Evolutionary conservation across 2,888 invertebrate genomes (phyloP).

Genomic region (Steinernema scapterisci): DNA sequence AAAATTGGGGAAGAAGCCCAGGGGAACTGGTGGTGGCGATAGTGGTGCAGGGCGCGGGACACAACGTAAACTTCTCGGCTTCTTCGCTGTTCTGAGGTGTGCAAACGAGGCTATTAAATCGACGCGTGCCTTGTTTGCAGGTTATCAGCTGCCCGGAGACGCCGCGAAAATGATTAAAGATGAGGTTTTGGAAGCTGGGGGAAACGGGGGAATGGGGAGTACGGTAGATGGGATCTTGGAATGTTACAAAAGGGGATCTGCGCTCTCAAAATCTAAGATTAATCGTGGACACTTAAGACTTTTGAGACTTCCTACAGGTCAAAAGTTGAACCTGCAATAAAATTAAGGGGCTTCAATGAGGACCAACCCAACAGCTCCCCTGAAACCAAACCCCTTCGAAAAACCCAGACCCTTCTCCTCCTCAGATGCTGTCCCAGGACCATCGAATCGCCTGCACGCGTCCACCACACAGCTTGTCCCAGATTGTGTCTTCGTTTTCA

Average conservation of each 20-base stretch:
- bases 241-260: not conserved
- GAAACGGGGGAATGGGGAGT: not conserved
- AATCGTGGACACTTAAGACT: no score
- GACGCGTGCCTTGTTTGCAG: not conserved
- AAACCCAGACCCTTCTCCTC: no score
- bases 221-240: not conserved
- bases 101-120: not conserved
- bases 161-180: not conserved
- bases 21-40: not conserved
- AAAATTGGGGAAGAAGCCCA: not conserved
- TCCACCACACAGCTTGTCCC: conserved; percentile 23
- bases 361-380: no score
- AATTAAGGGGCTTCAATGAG: no score
- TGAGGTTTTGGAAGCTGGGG: not conserved
- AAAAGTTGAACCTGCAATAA: no score
- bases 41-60: no score
- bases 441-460: not conserved
- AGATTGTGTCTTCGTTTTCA: not conserved
- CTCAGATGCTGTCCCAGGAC: no score
- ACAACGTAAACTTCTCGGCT: not conserved
- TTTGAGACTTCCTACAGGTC: no score
- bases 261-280: no score
- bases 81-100: conserved; percentile 8
- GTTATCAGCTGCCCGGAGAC: not conserved
- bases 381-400: not conserved